Conservation (phyloP, 2,113 vertebrate species). For the Rhinichthys klamathensis region DNA sequence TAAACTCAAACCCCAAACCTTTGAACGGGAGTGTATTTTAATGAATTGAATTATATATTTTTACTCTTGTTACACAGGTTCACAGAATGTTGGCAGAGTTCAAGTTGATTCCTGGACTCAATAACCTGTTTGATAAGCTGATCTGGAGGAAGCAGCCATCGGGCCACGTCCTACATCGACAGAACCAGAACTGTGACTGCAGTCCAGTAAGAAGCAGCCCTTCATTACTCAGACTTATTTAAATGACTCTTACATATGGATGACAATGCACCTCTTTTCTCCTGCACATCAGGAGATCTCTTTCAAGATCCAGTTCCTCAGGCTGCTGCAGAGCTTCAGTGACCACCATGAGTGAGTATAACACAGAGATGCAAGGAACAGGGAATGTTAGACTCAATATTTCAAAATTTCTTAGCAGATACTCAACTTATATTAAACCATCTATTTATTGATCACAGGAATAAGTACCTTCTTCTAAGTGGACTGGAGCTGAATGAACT, state of each 20-base stretch:
- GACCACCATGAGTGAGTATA: slow-evolving; percentile 96
- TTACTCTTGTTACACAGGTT: slow-evolving; percentile 76
- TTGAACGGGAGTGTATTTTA: background rate
- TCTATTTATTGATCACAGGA: slow-evolving; percentile 73
- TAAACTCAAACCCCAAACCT: background rate
- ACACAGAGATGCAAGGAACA: background rate
- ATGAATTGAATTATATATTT: background rate
- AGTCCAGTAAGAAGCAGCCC: slow-evolving; percentile 85
- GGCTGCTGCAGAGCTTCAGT: slow-evolving; percentile 97
- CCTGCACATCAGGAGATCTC: slow-evolving; percentile 87
- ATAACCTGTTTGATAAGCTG: slow-evolving; percentile 97
- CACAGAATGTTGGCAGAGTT: slow-evolving; percentile 98
- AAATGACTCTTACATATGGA: background rate
- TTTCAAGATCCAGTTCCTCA: slow-evolving; percentile 97
- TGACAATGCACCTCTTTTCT: background rate
- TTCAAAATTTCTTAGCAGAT: background rate
- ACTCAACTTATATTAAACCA: background rate
- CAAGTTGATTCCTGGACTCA: slow-evolving; percentile 94
- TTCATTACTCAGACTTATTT: background rate
- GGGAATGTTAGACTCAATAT: no score
- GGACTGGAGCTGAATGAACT: slow-evolving; percentile 96
- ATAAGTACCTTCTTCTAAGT: slow-evolving; percentile 96
- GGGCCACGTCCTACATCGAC: slow-evolving; percentile 90
- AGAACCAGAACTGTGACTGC: slow-evolving; percentile 98
- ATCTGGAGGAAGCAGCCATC: slow-evolving; percentile 97